Percentiles rank a stretch among this genome's conserved stretches.
Evolutionary conservation across 2,113 vertebrate species (phyloP).

Genomic region (Gnathonemus longibarbis): DNA sequence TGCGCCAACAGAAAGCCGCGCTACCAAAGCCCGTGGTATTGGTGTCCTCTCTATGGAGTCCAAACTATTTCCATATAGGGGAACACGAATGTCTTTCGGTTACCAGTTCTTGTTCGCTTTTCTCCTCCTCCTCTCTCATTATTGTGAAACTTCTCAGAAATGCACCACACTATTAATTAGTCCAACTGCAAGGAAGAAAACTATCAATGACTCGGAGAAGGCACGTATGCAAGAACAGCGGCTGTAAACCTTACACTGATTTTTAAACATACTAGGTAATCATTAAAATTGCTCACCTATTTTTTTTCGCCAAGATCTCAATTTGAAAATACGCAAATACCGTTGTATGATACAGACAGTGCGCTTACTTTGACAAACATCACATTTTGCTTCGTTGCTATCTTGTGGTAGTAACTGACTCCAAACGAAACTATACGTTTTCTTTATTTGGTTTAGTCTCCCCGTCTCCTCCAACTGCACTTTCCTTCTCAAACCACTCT

Average conservation of each 20-base stretch:
- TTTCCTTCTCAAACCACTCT: not conserved
- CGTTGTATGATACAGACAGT: not conserved
- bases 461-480: not conserved
- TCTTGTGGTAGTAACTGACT: not conserved
- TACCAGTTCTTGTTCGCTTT: not conserved
- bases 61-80: not conserved
- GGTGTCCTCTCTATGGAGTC: not conserved
- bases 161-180: not conserved
- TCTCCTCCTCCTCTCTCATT: not conserved
- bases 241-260: not conserved
- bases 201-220: not conserved
- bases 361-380: not conserved
- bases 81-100: not conserved
- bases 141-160: not conserved
- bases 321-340: no score
- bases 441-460: not conserved
- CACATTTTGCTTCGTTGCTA: not conserved
- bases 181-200: not conserved
- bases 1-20: not conserved
- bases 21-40: not conserved
- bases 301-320: not conserved
- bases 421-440: not conserved
- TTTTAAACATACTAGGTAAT: not conserved
- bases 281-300: not conserved
- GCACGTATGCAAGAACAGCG: not conserved